Conservation (phyloP, 2,113 vertebrate species). For the Ranitomeya variabilis region DNA sequence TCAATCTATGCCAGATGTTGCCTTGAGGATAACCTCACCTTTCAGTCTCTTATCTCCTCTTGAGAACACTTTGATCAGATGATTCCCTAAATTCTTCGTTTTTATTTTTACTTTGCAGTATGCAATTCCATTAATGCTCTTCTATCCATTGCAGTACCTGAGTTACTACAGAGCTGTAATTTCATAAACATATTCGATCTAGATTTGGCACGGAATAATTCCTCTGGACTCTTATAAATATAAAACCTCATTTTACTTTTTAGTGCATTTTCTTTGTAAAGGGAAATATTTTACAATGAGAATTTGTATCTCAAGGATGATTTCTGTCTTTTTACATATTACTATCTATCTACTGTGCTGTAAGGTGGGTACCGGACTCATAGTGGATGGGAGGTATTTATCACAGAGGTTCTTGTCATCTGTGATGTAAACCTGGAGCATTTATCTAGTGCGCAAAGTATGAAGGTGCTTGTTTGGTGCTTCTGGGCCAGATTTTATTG, state of each 20-base stretch:
- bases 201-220: background rate
- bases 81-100: background rate
- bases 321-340: too few species aligned
- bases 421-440: too few species aligned
- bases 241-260: background rate
- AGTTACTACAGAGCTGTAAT: background rate
- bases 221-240: background rate
- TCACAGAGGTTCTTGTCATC: too few species aligned
- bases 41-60: conserved; percentile 16
- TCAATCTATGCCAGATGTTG: conserved; percentile 7
- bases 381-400: too few species aligned
- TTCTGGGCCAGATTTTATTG: too few species aligned
- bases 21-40: conserved; percentile 12
- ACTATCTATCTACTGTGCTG: too few species aligned
- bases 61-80: background rate
- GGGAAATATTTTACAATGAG: background rate
- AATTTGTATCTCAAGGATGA: too few species aligned
- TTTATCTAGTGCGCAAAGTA: too few species aligned
- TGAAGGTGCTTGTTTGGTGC: too few species aligned
- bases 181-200: background rate
- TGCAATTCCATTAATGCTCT: background rate
- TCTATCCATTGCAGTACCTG: background rate
- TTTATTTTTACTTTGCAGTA: background rate
- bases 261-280: background rate
- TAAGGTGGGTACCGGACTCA: too few species aligned